phyloP scores from a whole-genome alignment of 1,140 invertebrate genomes.

The Calycopis cecrops region DNA sequence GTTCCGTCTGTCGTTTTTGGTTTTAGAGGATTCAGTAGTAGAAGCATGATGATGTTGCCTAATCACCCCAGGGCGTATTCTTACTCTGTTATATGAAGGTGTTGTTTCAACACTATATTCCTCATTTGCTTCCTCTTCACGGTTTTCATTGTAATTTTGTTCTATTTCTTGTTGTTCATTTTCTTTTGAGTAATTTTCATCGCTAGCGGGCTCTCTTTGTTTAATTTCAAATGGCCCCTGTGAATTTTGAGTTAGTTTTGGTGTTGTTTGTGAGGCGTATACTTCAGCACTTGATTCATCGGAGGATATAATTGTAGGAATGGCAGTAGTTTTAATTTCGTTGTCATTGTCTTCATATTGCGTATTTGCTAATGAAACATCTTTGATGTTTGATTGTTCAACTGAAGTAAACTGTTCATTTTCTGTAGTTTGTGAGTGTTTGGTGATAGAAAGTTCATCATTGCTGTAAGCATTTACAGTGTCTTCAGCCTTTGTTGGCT shows the following conservation, averaged over 20 bases:
- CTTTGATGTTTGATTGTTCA: slow-evolving; percentile 30
- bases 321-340: slow-evolving; percentile 36
- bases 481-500: slow-evolving; percentile 41
- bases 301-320: slow-evolving; percentile 23
- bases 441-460: slow-evolving; percentile 50
- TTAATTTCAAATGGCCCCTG: slow-evolving; percentile 7
- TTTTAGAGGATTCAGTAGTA: slow-evolving; percentile 47
- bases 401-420: slow-evolving; percentile 17
- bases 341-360: slow-evolving; percentile 35
- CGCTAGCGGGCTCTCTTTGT: slow-evolving; percentile 18
- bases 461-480: slow-evolving; percentile 63
- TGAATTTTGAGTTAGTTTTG: slow-evolving; percentile 13
- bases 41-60: slow-evolving; percentile 56
- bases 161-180: slow-evolving; percentile 33
- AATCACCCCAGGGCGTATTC: slow-evolving; percentile 58
- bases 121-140: slow-evolving; percentile 38
- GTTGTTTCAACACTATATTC: slow-evolving; percentile 60
- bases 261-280: slow-evolving; percentile 34
- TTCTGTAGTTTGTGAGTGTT: slow-evolving; percentile 29
- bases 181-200: slow-evolving; percentile 24
- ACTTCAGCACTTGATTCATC: slow-evolving; percentile 32
- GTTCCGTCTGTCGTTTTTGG: slow-evolving; percentile 45
- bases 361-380: background rate
- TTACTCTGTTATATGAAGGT: slow-evolving; percentile 61
- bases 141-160: slow-evolving; percentile 31